Evolutionary conservation across 2,113 vertebrate species (phyloP), one percentile per base, ranked within the genome.

Genomic region (Alaudala cheleensis): DNA sequence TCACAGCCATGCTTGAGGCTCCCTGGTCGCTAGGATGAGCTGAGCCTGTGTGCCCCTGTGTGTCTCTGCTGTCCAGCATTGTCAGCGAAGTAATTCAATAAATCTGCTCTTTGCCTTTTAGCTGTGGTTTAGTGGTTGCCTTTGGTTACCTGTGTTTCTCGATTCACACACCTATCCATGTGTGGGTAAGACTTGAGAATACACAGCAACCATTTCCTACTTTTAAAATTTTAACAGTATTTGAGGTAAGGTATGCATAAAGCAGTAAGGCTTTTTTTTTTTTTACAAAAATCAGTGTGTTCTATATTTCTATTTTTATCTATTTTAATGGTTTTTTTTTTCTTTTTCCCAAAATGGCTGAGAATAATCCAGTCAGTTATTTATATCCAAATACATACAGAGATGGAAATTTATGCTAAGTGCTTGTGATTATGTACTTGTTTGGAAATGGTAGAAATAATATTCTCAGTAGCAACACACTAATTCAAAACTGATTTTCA

Each of bases 41-140:
- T 0, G 2, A 50, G 51, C 34, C 44, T 26, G 37, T 44, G 26
- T 37, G 31, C 11, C 26, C 45, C 53, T 0, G 1, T 76, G 51
- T 17, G 44, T 26, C 22, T 67, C 18, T 60, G 72, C 39, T 53
- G 33, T 62, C 62, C 44, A 37, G 21, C 51, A 22, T 19, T 77
- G 54, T 69, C 54, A 60, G 45, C 5, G 11, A 33, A 45, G 45
- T 23, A 69, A 51, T 53, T 45, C 53, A 77, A 77, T 53, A 60
- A 44, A 60, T 53, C 39, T 23, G 6, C 33, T 28, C 39, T 14
- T 45, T 45, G 39, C 56, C 14, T 51, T 69, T 86, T 54, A 45
- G 62, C 62, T 69, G 39, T 11, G 22, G 39, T 33, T 33, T 60
- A 62, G 5, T 60, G 45, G 83, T 60, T 78, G 62, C 62, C 72